phyloP scores from a whole-genome alignment of 2,888 invertebrate species.

The Tachina grossa region DNA sequence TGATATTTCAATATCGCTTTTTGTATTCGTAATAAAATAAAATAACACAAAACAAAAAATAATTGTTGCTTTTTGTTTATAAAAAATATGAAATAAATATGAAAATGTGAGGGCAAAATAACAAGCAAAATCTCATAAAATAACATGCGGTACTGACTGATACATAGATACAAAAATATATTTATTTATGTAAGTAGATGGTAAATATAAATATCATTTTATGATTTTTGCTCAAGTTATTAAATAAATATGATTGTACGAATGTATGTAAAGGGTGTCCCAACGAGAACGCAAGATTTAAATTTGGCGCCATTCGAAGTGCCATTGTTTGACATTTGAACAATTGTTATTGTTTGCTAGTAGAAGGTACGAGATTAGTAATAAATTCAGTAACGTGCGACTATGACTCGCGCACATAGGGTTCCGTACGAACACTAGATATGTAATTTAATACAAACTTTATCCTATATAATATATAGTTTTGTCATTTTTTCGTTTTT shows the following conservation, averaged over 20 bases:
- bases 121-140: conserved; percentile 1
- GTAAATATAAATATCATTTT: conserved; percentile 29
- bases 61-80: conserved; percentile 4
- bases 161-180: not conserved
- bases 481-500: too few relatives aligned
- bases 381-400: too few relatives aligned
- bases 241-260: conserved; percentile 44
- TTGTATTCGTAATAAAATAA: conserved; percentile 6
- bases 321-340: too few relatives aligned
- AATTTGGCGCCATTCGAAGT: too few relatives aligned
- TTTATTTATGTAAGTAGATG: not conserved
- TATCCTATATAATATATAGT: too few relatives aligned
- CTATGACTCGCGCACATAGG: too few relatives aligned
- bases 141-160: conserved; percentile 22
- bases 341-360: too few relatives aligned
- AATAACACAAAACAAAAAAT: conserved; percentile 25
- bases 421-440: too few relatives aligned
- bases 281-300: too few relatives aligned
- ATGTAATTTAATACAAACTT: too few relatives aligned
- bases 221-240: conserved; percentile 52
- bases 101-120: not conserved
- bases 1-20: conserved; percentile 13
- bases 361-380: too few relatives aligned
- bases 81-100: conserved; percentile 7
- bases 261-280: too few relatives aligned